These are phyloP conservation scores for Acromyrmex heyeri DNA, from an alignment of 1,140 invertebrate genomes.

Conservation along the genomic window DNA sequence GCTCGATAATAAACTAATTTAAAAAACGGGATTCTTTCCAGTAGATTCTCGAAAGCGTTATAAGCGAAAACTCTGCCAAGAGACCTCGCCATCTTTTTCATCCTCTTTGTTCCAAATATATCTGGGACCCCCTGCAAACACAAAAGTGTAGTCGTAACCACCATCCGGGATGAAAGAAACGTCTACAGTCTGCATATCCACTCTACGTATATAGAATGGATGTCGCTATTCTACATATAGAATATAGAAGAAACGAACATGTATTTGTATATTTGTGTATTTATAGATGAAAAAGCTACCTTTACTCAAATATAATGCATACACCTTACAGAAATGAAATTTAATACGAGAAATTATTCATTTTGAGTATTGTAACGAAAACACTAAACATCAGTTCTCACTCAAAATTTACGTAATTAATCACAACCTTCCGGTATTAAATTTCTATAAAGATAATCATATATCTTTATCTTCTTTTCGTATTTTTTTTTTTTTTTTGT, in stretches of 20 bases:
- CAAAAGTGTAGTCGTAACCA: constrained; percentile 65
- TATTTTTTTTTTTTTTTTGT: too few relatives aligned
- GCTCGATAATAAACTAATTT: background rate
- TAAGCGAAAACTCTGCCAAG: background rate
- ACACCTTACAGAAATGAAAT: too few relatives aligned
- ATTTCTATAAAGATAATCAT: too few relatives aligned
- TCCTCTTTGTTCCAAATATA: constrained; percentile 74
- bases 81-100: constrained; percentile 52
- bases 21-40: background rate
- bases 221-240: background rate
- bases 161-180: constrained; percentile 18
- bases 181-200: background rate
- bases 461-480: too few relatives aligned
- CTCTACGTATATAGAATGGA: too few relatives aligned
- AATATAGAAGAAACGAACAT: constrained; percentile 27
- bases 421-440: too few relatives aligned
- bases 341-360: too few relatives aligned
- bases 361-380: too few relatives aligned
- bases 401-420: too few relatives aligned
- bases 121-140: constrained; percentile 71
- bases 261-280: background rate
- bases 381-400: too few relatives aligned
- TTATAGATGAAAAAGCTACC: background rate
- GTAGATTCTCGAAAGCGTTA: constrained; percentile 8
- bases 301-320: background rate